Conservation (phyloP, 2,797 vertebrate species). For the Avahi laniger region DNA sequence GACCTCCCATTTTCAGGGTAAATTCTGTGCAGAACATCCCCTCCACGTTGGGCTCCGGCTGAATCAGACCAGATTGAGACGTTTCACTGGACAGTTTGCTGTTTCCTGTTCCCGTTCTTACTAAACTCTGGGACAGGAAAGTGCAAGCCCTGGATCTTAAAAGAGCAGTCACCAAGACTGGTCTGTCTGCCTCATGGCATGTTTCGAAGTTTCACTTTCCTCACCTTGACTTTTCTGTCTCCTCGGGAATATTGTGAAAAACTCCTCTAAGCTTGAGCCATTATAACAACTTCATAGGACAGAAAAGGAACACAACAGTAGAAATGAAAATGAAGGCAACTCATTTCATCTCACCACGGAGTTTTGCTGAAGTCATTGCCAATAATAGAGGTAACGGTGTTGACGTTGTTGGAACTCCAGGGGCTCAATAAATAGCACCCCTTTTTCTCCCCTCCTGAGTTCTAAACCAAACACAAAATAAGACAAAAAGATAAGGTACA, state of each 20-base stretch:
- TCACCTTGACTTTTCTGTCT: background rate
- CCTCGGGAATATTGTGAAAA: background rate
- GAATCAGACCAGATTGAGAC: background rate
- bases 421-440: background rate
- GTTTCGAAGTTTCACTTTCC: background rate
- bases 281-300: background rate
- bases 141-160: background rate
- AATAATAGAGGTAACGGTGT: background rate
- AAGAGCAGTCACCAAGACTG: background rate
- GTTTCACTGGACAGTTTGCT: background rate
- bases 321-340: background rate
- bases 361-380: background rate
- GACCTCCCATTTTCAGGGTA: background rate
- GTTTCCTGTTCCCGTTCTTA: background rate
- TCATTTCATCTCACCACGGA: background rate
- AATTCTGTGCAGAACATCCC: background rate
- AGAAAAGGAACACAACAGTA: background rate
- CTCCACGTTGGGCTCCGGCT: background rate
- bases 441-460: background rate
- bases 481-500: background rate
- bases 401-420: background rate
- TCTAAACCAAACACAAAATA: conserved; percentile 29
- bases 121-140: background rate
- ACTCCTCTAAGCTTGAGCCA: background rate
- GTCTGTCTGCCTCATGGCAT: background rate